Evolutionary conservation across 2,888 invertebrate genomes (phyloP), one percentile per base, ranked within the genome.

Genomic region (Nudaria mundana): DNA sequence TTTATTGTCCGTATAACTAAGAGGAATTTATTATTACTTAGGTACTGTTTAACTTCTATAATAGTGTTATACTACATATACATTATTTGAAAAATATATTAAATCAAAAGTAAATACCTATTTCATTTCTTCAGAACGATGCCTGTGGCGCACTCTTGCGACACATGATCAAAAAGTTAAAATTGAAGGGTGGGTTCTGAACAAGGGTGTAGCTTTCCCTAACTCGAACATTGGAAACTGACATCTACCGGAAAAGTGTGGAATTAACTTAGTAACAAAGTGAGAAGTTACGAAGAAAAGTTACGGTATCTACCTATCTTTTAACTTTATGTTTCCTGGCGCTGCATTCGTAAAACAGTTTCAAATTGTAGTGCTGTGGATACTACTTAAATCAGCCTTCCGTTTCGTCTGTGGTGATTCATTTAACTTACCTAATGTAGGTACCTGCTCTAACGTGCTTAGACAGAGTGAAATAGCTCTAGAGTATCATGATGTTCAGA

Each of bases 161-260:
- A 52, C 54, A 44, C 40, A 44, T 46, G 46, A 48, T 66, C 3
- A 20, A 41, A 74, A 82, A 64, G 56, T 38, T 44, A 50, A 56
- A 52, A 52, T 56, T 43, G 46, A 53, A 56, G 64, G 63, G 54
- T 54, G 69, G 62, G 63, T 61, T 51, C 38, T 53, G 35, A 44
- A 45, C 35, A 35, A 36, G 51, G 58, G 56, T 48, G 48, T 36
- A 53, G 53, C 43, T 51, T 52, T 56, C 51, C 46, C 40, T 48
- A 57, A 34, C 35, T 34, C 35, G 20, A 46, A 46, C 62, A 46
- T 28, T 16, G 45, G 48, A 50, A 38, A 65, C 73, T 64, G 86
- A 82, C 86, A 87, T 86, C 86, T 86, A 76, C 60, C 77, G 86
- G 79, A 63, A 71, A 71, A 63, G 60, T 68, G 47, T 47, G 48